Conservation (phyloP, 2,888 invertebrate genomes). For the Drosophila flavopinicola region DNA sequence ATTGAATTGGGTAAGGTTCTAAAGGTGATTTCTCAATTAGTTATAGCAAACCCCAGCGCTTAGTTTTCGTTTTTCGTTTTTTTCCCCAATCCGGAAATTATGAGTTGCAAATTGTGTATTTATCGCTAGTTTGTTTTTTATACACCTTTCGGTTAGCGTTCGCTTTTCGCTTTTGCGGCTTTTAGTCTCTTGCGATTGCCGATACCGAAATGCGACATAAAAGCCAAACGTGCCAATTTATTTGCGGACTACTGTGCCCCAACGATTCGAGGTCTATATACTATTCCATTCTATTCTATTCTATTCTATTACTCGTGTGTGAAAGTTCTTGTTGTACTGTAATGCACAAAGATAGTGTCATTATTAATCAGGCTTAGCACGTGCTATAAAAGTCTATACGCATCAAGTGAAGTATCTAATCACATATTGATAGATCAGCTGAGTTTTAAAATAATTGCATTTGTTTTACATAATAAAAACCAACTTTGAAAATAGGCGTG, state of each 20-base stretch:
- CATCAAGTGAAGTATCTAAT: too few species aligned
- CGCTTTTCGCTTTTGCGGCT: slow-evolving; percentile 35
- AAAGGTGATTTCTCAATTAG: too few species aligned
- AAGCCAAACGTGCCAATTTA: slow-evolving; percentile 60
- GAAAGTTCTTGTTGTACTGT: slow-evolving; percentile 17
- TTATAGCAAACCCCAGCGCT: too few species aligned
- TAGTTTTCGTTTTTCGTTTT: too few species aligned
- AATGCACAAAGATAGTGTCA: slow-evolving; percentile 10
- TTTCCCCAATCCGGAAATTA: slow-evolving; percentile 22
- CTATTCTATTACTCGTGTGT: slow-evolving; percentile 1
- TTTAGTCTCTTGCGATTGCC: slow-evolving; percentile 35
- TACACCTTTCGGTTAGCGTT: slow-evolving; percentile 20
- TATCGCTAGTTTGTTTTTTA: slow-evolving; percentile 46
- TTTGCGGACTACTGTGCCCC: slow-evolving; percentile 64
- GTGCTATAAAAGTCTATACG: too few species aligned
- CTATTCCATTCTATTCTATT: slow-evolving; percentile 7
- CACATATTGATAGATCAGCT: too few species aligned
- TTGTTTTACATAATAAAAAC: too few species aligned
- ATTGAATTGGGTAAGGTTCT: slow-evolving; percentile 66
- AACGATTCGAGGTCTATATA: slow-evolving; percentile 48
- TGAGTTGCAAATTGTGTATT: slow-evolving; percentile 45
- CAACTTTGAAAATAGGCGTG: too few species aligned
- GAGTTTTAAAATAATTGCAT: too few species aligned
- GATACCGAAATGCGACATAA: slow-evolving; percentile 59
- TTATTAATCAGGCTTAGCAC: not conserved